phyloP scores from a whole-genome alignment of 2,797 vertebrate species.

The Pithecia hirsuta region DNA sequence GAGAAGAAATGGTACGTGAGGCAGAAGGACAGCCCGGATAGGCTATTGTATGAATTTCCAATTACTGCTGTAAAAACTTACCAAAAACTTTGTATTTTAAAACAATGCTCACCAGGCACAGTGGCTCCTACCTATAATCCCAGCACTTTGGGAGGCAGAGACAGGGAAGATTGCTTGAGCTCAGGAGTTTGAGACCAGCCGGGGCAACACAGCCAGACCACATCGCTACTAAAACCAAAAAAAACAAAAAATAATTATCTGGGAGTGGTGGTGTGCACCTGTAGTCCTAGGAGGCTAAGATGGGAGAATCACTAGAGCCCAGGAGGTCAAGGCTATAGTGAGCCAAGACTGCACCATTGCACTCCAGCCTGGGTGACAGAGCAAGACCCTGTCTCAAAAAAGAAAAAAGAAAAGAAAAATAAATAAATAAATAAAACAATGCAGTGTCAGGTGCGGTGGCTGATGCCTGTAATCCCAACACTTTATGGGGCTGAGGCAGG shows the following conservation, averaged over 20 bases:
- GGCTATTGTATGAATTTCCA: neutral
- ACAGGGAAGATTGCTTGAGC: neutral
- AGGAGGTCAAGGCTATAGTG: neutral
- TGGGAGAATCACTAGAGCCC: neutral
- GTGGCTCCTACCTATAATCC: neutral
- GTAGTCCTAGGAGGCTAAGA: neutral
- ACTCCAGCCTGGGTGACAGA: neutral
- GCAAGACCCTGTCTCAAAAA: neutral
- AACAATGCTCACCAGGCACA: neutral
- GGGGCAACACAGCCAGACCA: neutral
- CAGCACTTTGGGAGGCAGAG: neutral
- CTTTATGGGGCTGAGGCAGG: neutral
- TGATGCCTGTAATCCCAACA: neutral
- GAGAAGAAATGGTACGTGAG: neutral
- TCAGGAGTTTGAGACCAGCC: neutral
- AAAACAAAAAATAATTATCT: neutral
- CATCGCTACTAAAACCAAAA: neutral
- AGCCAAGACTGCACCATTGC: neutral
- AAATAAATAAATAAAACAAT: neutral
- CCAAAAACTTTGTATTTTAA: neutral
- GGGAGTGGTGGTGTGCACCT: neutral
- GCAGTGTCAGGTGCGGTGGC: neutral
- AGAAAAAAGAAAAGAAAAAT: neutral
- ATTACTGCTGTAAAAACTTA: neutral
- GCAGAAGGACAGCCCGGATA: neutral